Evolutionary conservation across 2,797 vertebrate genomes (phyloP), one percentile per base, ranked within the genome.

Genomic region (Sebastes flavidus): DNA sequence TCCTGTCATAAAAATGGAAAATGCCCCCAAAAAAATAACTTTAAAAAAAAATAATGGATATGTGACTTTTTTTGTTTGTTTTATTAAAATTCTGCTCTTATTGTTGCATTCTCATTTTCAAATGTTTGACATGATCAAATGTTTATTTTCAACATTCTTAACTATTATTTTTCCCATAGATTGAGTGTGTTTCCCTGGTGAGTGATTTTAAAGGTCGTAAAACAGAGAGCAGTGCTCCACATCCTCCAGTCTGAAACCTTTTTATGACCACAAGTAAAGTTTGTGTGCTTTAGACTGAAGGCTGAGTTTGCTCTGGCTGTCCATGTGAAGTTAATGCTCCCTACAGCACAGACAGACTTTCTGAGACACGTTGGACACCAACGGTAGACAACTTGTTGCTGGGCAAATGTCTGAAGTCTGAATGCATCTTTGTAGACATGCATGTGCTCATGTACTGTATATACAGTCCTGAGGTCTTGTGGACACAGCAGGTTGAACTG

Each of bases 71-170:
- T 0, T 16, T n/a, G 20, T 42, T 60, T 10, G 14, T 34, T 46
- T 65, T 13, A 6, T 22, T 34, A 5, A 60, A 20, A 59, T 11
- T 8, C 46, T 49, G 18, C 46, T 49, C 18, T 49, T 49, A 7
- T 46, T 46, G 16, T 46, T 49, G 42, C 42, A 3, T 46, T 46
- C 18, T n/a, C 49, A 52, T 87, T 72, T 85, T 75, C 71, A 84
- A 88, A 59, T 72, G 75, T 70, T 82, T 83, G 60, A 46, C 55
- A 72, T 70, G 70, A 83, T 87, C 66, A 77, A 46, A 42, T 25
- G 22, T 32, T 62, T 77, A 49, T 72, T 67, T 58, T 13, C 16
- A 29, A 60, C 46, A 61, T 77, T 77, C 46, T n/a, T 5, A 1
- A 32, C 18, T 22, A 52, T 59, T 18, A 52, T 32, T 71, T 36